Evolutionary conservation across 2,888 invertebrate genomes (phyloP), one percentile per base, ranked within the genome.

Genomic region (Spisula subtruncata): DNA sequence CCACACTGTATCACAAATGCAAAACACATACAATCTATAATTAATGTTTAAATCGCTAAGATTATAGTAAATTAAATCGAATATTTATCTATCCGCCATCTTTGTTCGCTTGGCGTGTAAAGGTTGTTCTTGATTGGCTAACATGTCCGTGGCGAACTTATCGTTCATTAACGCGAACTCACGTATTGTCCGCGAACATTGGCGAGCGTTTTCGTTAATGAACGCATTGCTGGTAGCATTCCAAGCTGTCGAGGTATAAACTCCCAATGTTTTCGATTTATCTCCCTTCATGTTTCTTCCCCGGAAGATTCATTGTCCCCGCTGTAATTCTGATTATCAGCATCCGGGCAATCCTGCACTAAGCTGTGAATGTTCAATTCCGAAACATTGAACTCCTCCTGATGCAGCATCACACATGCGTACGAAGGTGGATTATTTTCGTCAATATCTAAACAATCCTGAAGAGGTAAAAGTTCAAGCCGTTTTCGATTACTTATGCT

Each of bases 391-490:
- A 89, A 92, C 46, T 81, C 83, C 0, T 92, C 92, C 56, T 90
- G 84, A 79, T 90, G 88, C n/a, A 87, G 54, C 91, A 92, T 91
- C 8, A 92, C 92, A 56, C 92, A 91, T 32, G 87, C 86, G 87
- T 92, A 92, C 12, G 91, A 86, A 18, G 92, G 92, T 54, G 92
- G 92, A 25, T 87, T 81, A 25, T 71, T 83, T 16, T 84, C 86
- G 48, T 89, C 66, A 71, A 54, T 81, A 32, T 85, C 88, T 14
- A 82, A 35, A 32, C 88, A 82, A 18, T 82, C 60, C n/a, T 82
- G 71, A 18, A 82, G 60, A 35, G 75, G 75, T 75, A 75, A 18
- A 75, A 75, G 32, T 29, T 75, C 75, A 12, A 75, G 18, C 6
- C 32, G n/a, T 14, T 35, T 75, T 18, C 32, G 18, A 32, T 82